phyloP scores from a whole-genome alignment of 2,113 vertebrate species.

The Oncorhynchus kisutch region DNA sequence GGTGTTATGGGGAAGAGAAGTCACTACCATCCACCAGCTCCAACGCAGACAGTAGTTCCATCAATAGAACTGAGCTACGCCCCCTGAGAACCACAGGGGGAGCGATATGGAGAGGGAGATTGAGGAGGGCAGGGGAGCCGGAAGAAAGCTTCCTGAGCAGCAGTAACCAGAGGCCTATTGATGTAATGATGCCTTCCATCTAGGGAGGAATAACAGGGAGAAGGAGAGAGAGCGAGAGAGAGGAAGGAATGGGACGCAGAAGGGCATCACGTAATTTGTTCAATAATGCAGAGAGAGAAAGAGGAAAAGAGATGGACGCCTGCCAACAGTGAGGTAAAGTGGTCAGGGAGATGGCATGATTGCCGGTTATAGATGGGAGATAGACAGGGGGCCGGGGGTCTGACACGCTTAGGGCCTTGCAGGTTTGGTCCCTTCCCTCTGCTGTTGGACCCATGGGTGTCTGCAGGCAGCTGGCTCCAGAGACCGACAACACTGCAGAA shows the following conservation, averaged over 20 bases:
- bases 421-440: slow-evolving; percentile 19
- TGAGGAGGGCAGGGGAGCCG: slow-evolving; percentile 20
- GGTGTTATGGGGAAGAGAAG: neutral
- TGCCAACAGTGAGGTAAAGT: slow-evolving; percentile 40
- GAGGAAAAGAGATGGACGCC: neutral
- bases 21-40: neutral
- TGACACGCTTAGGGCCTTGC: neutral
- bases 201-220: slow-evolving; percentile 12
- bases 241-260: slow-evolving; percentile 29
- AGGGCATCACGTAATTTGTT: slow-evolving; percentile 55
- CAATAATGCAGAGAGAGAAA: slow-evolving; percentile 49
- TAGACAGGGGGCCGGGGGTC: neutral
- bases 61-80: neutral
- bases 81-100: neutral
- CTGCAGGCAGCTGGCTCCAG: slow-evolving; percentile 1
- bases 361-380: slow-evolving; percentile 1
- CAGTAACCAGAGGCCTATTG: slow-evolving; percentile 54
- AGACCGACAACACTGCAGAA: no score
- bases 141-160: slow-evolving; percentile 22
- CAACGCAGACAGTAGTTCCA: neutral
- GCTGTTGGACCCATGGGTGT: slow-evolving; percentile 36
- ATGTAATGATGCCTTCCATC: slow-evolving; percentile 57
- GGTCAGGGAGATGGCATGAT: slow-evolving; percentile 33
- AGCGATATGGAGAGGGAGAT: neutral
- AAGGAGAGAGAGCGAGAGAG: neutral